Percentiles rank a stretch among this genome's conserved stretches.
These are phyloP conservation scores for Zaprionus ornatus DNA, from an alignment of 1,140 invertebrate genomes.

Conservation along the genomic window DNA sequence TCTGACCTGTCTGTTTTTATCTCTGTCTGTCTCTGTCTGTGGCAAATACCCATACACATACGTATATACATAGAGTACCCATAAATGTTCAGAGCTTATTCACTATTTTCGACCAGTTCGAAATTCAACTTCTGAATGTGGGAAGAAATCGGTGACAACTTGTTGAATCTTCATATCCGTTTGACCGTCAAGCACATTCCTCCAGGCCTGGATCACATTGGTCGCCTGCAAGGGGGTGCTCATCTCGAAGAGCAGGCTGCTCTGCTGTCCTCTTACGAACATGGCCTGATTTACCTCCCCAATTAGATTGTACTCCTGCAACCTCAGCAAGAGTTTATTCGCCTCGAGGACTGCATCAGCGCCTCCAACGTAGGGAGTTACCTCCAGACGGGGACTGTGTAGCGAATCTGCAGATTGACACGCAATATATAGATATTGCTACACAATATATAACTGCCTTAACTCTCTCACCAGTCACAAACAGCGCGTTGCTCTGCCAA, in stretches of 20 bases:
- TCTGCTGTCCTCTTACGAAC: too few relatives aligned
- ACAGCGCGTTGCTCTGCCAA: not conserved
- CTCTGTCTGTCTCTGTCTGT: too few relatives aligned
- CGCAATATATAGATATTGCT: not conserved
- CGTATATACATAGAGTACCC: too few relatives aligned
- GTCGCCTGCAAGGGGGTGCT: constrained; percentile 19
- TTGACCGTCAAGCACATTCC: not conserved
- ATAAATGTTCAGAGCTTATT: too few relatives aligned
- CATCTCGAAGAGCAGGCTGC: constrained; percentile 28
- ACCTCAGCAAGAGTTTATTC: not conserved
- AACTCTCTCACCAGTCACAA: not conserved
- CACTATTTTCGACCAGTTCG: too few relatives aligned
- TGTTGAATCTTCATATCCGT: too few relatives aligned
- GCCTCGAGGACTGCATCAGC: not conserved
- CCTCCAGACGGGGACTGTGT: constrained; percentile 23
- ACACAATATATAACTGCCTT: not conserved
- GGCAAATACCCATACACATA: too few relatives aligned
- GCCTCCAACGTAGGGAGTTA: not conserved
- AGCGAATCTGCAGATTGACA: not conserved
- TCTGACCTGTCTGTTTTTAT: not conserved
- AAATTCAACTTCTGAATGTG: accelerated
- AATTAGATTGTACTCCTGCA: constrained; percentile 25
- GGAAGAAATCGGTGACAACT: too few relatives aligned
- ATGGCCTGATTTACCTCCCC: constrained; percentile 34
- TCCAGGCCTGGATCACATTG: not conserved